Evolutionary conservation across 2,888 invertebrate genomes (phyloP), one percentile per base, ranked within the genome.

Genomic region (Lordiphosa andalusiaca): DNA sequence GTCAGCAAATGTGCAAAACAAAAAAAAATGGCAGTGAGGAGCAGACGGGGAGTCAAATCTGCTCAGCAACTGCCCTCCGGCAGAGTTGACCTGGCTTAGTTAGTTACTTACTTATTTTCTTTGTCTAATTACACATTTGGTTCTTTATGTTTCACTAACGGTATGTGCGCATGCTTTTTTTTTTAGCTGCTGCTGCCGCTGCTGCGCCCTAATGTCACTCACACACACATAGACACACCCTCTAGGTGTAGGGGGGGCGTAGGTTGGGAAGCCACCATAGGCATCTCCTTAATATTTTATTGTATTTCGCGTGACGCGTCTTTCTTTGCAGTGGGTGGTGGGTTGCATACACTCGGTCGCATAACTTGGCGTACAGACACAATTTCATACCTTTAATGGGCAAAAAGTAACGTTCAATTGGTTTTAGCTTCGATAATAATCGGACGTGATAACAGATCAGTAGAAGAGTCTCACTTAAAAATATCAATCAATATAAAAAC

Each of bases 1-100:
- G 84, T 82, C 75, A 72, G 73, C 69, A 69, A 75, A 67, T 61
- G 68, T 48, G 16, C 16, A 16, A 16, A 16, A 16, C 1, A 57
- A 50, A 53, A 71, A 41, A 55, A 57, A 66, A 41, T 36, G 63
- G 2, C 19, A 4, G 19, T 19, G 25, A 7, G 25, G 25, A 55
- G 10, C 13, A 13, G 13, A 37, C 16, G 7, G 10, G 13, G 38
- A 25, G 49, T 49, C 38, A 13, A 30, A 10, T 46, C 30, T 37
- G 41, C 23, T 30, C 46, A 9, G 51, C 21, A 37, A 40, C 41
- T 10, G 13, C 41, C 21, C 37, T 35, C 37, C 44, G 42, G 10
- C 5, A n/a, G 13, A 16, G 25, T 36, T 53, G 16, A 25, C 23
- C 48, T 40, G 40, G 13, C 36, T 47, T 47, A 52, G 53, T 67